These are phyloP conservation scores for Drosophila sturtevanti DNA, from an alignment of 1,140 invertebrate species.

Conservation along the genomic window DNA sequence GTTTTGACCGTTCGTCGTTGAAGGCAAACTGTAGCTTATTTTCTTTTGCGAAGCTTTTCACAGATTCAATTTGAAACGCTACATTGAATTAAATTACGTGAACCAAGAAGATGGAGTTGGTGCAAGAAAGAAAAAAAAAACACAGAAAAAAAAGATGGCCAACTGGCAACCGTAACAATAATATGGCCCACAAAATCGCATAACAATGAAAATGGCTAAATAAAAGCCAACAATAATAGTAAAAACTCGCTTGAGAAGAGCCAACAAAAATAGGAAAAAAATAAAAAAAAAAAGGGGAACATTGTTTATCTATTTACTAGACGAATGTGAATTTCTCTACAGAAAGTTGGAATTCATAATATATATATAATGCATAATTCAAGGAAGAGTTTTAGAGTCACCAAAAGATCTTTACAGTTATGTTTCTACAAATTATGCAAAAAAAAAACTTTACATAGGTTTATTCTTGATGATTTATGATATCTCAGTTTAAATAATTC, in stretches of 20 bases:
- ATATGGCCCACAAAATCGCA: slow-evolving; percentile 78
- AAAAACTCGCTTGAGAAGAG: slow-evolving; percentile 47
- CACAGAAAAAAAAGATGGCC: slow-evolving; percentile 36
- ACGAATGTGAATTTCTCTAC: not conserved
- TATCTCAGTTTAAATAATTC: too few relatives aligned
- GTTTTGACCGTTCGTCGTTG: slow-evolving; percentile 38
- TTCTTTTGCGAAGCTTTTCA: slow-evolving; percentile 67
- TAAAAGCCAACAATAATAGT: slow-evolving; percentile 74
- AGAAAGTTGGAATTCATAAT: too few relatives aligned
- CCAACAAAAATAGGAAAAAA: not conserved
- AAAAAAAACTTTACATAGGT: too few relatives aligned
- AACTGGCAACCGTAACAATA: slow-evolving; percentile 73
- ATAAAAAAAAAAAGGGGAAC: not conserved
- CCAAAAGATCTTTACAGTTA: too few relatives aligned
- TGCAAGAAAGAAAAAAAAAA: not conserved
- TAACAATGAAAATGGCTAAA: slow-evolving; percentile 78
- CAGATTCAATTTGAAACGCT: slow-evolving; percentile 79
- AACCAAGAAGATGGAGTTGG: slow-evolving; percentile 41
- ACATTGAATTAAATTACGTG: slow-evolving; percentile 80
- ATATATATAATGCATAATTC: too few relatives aligned
- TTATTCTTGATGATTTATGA: too few relatives aligned
- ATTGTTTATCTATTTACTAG: not conserved
- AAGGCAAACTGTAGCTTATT: slow-evolving; percentile 57
- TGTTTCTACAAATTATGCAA: too few relatives aligned
- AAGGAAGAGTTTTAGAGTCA: too few relatives aligned